Evolutionary conservation across 2,888 invertebrate species (phyloP), one percentile per base, ranked within the genome.

Genomic region (Patella depressa): DNA sequence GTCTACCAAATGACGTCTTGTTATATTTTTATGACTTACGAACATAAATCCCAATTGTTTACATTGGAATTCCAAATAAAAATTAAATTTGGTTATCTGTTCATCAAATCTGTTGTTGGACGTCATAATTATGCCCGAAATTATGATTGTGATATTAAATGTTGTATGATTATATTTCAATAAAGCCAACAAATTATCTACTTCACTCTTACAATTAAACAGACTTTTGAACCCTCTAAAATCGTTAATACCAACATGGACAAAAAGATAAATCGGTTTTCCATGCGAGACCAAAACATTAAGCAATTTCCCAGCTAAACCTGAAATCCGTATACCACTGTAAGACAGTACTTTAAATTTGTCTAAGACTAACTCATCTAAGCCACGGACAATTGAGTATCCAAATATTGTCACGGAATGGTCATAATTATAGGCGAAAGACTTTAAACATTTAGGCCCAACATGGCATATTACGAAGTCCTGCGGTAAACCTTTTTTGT

Each of bases 221-320:
- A 19, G 59, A n/a, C 19, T 3, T n/a, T 19, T 17, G 11, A 59
- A 59, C 59, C 19, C 59, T 59, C 59, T 59, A 3, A 59, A 19
- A 59, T 59, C 59, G 19, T 59, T 59, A 9, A 59, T 59, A 59
- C 59, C 59, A 59, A 59, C 59, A n/a, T 59, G 59, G 19, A 59
- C 19, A 19, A 59, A 14, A 59, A 17, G 19, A 12, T 14, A 59
- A 19, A 59, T 17, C 12, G 59, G 17, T 59, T 19, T 59, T n/a
- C 17, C 17, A 9, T 59, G 17, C 1, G 17, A 19, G 5, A 12
- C 7, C 9, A 59, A 9, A 17, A 17, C 59, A n/a, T 19, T n/a
- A 15, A n/a, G 7, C 34, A 45, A 45, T 45, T 45, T 45, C 59
- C 1, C 19, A 9, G 19, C 59, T 17, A 17, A 17, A 59, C 2